Base-by-base conservation (phyloP, 2,888 invertebrate species). In the Himalopsyche kuldschensis region DNA sequence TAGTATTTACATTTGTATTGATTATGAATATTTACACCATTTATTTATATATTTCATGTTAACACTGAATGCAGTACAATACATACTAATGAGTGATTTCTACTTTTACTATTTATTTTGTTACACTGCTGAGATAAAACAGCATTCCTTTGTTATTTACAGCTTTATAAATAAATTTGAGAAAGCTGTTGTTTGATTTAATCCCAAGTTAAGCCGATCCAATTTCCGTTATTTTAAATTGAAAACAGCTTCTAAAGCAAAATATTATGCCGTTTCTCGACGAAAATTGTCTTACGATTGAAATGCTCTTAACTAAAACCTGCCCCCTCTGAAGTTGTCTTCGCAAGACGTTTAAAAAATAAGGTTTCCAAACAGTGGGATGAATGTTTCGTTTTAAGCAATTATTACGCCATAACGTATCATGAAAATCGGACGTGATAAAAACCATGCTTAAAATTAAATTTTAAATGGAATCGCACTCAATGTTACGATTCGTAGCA, bases 221-320 rank as follows among this genome's bases (percentile, higher is more conserved):
- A 76, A 76, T 76, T 76, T 76, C 76, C 84, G 84, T 84, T 81
- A 55, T 81, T 79, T 81, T 79, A 84, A 84, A 84, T 84, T 84
- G 84, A 81, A 84, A 84, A 69, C 46, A 11, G 78, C 35, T 41
- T 32, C 69, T 48, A 63, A 20, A 17, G 24, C 46, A 30, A 17
- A 17, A 78, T 31, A 35, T 77, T 41, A 27, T 46, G 48, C 30
- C 8, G 46, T 47, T 15, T 35, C 20, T 32, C 32, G 27, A 24
- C 35, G 41, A 69, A 69, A 69, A 69, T 69, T 27, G 69, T 69
- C 69, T 69, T 69, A 69, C 69, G 30, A 30, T 69, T 69, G 27
- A 69, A 69, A 69, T 69, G 27, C 69, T 69, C 69, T 69, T 69
- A 69, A 69, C 69, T 69, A 69, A 69, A 69, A 69, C 69, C 69